Percentiles rank a stretch among this genome's conserved stretches.
Conservation (phyloP, 2,113 vertebrate genomes). For the Mus pahari region DNA sequence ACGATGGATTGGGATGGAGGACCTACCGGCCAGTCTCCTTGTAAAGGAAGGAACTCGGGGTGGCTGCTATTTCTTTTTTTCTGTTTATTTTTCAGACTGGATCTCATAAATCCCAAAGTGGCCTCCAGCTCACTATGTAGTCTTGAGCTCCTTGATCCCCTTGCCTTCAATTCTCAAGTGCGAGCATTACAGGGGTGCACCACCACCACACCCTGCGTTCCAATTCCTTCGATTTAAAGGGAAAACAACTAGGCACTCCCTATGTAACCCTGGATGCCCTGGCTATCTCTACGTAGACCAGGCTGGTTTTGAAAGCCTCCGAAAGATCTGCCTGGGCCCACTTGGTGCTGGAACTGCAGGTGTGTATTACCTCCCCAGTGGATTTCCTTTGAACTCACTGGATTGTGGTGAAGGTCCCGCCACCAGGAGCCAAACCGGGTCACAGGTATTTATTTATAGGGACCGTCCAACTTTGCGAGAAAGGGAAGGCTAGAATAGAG, state of each 20-base stretch:
- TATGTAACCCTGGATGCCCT: no score
- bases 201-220: background rate
- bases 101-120: background rate
- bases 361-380: background rate
- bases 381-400: no score
- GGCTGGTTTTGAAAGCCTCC: background rate
- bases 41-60: rapidly evolving
- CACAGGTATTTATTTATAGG: background rate
- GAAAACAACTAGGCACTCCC: background rate
- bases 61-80: background rate
- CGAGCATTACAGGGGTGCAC: background rate
- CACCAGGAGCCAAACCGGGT: background rate
- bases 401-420: rapidly evolving
- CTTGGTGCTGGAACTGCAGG: background rate
- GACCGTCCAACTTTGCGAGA: background rate
- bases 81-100: background rate
- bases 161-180: background rate
- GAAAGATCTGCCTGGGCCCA: background rate
- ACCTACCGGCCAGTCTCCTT: background rate
- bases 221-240: background rate
- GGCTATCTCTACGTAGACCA: no score
- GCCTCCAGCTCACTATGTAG: background rate
- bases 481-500: background rate
- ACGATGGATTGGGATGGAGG: background rate
- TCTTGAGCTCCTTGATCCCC: background rate